phyloP scores from a whole-genome alignment of 2,888 invertebrate genomes.

The Shargacucullia verbasci region DNA sequence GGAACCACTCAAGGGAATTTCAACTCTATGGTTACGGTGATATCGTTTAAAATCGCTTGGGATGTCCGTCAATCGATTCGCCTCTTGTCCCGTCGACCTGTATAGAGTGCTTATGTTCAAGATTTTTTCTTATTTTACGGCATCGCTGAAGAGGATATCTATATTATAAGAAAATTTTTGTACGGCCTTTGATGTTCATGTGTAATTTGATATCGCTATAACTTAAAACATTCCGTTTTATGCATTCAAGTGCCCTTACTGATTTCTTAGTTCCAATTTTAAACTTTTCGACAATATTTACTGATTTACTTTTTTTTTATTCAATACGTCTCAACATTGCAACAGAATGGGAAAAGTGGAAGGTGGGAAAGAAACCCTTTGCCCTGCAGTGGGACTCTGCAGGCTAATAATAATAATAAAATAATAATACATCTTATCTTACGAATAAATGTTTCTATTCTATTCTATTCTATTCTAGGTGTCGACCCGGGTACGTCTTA shows the following conservation, averaged over 20 bases:
- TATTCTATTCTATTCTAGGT: too few relatives aligned
- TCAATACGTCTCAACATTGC: too few relatives aligned
- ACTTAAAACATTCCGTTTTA: background rate
- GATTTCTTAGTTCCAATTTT: background rate
- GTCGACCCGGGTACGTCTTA: too few relatives aligned
- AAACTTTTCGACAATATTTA: background rate
- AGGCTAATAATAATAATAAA: too few relatives aligned
- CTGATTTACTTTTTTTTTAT: too few relatives aligned
- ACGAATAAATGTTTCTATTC: too few relatives aligned
- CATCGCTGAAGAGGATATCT: constrained; percentile 31
- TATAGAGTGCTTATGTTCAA: constrained; percentile 41
- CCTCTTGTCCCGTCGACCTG: constrained; percentile 38
- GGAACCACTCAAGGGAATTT: background rate
- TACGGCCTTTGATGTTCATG: constrained; percentile 22
- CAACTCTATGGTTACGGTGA: rapidly evolving
- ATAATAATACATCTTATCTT: too few relatives aligned
- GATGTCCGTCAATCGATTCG: constrained; percentile 34
- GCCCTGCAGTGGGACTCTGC: too few relatives aligned
- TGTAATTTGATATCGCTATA: constrained; percentile 7
- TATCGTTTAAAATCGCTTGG: constrained; percentile 6
- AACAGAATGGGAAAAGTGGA: too few relatives aligned
- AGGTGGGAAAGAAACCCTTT: too few relatives aligned
- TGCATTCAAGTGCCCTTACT: background rate
- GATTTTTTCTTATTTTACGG: constrained; percentile 35
- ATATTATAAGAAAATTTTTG: constrained; percentile 38